Base-by-base conservation (phyloP, 2,797 vertebrate species). In the Microcaecilia unicolor region DNA sequence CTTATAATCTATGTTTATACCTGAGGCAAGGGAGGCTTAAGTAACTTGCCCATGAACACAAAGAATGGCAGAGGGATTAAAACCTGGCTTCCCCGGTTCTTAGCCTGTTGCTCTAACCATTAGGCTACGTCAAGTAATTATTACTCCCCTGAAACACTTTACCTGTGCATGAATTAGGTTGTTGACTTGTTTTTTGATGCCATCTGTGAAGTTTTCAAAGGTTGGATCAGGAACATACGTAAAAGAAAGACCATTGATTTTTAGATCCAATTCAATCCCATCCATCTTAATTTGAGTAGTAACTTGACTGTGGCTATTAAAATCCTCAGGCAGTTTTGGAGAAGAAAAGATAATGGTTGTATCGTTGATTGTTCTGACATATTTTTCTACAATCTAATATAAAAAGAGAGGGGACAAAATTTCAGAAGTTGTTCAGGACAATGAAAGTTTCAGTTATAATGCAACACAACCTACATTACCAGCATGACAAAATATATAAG, bases 171-270 rank as follows among this genome's bases (percentile, higher is more conserved):
- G 78, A 47, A 85, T 85, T 52, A 85, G 74, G 22, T 80, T 83
- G 63, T 84, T 84, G 60, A 85, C 83, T 53, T 85, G 79, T 27
- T 87, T 89, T 76, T 93, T 90, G 49, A 90, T 61, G 0, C 80
- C 91, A 36, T 90, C 89, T 1, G 71, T 75, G 57, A 93, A 76
- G 11, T 75, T 50, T 45, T 91, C 66, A 53, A 98, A 97, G 27
- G 46, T 69, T 19, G 95, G 95, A 59, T 98, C 67, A 0, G 81
- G 59, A 38, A 92, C 74, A 24, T 97, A 98, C 22, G 81, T 72
- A 10, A 98, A 97, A 13, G 80, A 66, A 3, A 55, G 52, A 1
- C 59, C 69, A 26, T 75, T 68, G 1, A 69, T 73, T 49, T 77
- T 80, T 11, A 92, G 81, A 23, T 81, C 76, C 29, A 67, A 67